Evolutionary conservation across 2,888 invertebrate species (phyloP).

Genomic region (Eugnorisma glareosa): DNA sequence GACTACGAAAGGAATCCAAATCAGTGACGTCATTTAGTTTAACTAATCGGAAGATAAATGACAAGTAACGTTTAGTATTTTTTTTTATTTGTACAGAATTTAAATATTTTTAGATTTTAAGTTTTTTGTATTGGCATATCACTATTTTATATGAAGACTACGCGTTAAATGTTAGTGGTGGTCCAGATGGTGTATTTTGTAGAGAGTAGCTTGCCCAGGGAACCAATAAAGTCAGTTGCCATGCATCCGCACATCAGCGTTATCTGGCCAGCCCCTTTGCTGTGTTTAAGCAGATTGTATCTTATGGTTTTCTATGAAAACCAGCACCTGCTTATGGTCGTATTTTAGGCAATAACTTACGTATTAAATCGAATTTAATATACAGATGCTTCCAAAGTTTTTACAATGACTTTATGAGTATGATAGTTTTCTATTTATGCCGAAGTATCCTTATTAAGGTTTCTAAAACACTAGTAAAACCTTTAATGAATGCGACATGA

Average conservation of each 20-base stretch:
- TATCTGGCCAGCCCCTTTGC: not conserved
- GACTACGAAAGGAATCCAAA: conserved; percentile 35
- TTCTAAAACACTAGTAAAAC: not conserved
- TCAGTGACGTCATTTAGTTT: conserved; percentile 43
- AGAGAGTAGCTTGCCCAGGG: not conserved
- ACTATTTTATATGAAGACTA: conserved; percentile 48
- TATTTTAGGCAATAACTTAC: not conserved
- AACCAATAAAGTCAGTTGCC: not conserved
- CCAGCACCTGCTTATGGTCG: not conserved
- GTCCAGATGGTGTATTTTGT: not conserved
- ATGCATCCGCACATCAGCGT: not conserved
- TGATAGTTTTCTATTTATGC: not conserved
- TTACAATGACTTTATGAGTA: not conserved
- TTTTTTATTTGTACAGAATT: conserved; percentile 60
- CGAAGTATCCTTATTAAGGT: not conserved
- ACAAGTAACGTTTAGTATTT: conserved; percentile 54
- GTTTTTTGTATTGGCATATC: conserved; percentile 63
- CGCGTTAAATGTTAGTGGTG: not conserved
- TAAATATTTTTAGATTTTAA: conserved; percentile 38
- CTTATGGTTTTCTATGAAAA: conserved; percentile 27
- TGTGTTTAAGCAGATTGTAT: not conserved
- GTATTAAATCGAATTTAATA: conserved; percentile 26
- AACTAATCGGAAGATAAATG: conserved; percentile 36
- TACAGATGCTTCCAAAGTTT: conserved; percentile 9
- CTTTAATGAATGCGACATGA: not conserved